Base-by-base conservation (phyloP, 2,888 invertebrate genomes). In the Scrobipalpa costella region DNA sequence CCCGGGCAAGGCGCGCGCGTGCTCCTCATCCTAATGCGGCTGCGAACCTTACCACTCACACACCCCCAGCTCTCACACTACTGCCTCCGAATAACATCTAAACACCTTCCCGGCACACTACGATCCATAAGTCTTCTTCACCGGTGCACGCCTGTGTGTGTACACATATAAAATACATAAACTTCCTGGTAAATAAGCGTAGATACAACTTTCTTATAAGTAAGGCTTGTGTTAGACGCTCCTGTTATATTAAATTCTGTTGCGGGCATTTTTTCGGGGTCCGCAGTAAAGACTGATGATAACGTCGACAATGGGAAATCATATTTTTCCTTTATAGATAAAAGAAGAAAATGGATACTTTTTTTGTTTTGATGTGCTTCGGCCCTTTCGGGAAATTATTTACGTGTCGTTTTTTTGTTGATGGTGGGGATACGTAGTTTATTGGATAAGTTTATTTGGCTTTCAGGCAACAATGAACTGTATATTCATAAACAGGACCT, bases 121-220 rank as follows among this genome's bases (percentile, higher is more conserved):
- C 73, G 69, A 71, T 71, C 73, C 70, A 77, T 76, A 78, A 76
- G 75, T 78, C 77, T 74, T 73, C 71, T 69, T 68, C 71, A 68
- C 67, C 63, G 58, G 21, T 67, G 68, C 67, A 64, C 63, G 66
- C 47, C 33, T 73, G 74, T 79, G 81, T 83, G 83, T 76, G 82
- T 75, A 79, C 76, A 78, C 76, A 78, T 76, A 82, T 80, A 82
- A 83, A 84, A 84, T 81, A 86, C 81, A 90, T 87, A 88, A 86
- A 88, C 87, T 88, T 87, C 87, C 87, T 83, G 84, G 88, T 89
- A 90, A 90, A 88, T 90, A 90, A 88, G 84, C 82, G 80, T 78
- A 82, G 84, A 83, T 83, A 84, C 84, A 85, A 86, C 83, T 85
- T 86, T 84, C 87, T 86, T 85, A 85, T 84, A 78, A 77, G 73